Conservation (phyloP, 92 coral and sea anemone genomes). For the Pocillopora grandis region DNA sequence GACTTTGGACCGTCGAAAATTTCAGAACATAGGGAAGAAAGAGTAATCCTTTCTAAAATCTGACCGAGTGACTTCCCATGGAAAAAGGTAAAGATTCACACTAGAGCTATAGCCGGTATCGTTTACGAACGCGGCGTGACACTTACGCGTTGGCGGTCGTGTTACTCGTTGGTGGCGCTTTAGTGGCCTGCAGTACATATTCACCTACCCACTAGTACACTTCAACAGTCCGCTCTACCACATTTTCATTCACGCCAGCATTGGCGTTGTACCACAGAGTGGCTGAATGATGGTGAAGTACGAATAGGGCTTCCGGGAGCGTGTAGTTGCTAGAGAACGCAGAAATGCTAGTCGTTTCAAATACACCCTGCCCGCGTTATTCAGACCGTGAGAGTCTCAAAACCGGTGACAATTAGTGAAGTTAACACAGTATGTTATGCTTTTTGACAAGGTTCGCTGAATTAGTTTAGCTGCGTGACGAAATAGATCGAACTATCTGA, state of each 20-base stretch:
- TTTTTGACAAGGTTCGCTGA: too few relatives aligned
- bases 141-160: slow-evolving; percentile 5
- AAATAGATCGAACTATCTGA: too few relatives aligned
- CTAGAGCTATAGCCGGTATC: too few relatives aligned
- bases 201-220: slow-evolving; percentile 6
- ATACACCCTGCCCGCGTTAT: too few relatives aligned
- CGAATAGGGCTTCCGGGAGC: neutral
- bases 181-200: neutral
- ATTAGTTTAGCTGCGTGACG: too few relatives aligned
- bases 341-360: slow-evolving; percentile 9
- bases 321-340: slow-evolving; percentile 14
- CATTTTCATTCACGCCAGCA: neutral
- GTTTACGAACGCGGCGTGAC: neutral
- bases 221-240: neutral
- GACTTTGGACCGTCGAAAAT: too few relatives aligned
- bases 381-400: neutral
- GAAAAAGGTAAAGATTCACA: too few relatives aligned
- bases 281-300: neutral
- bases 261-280: neutral
- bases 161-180: neutral
- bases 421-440: too few relatives aligned
- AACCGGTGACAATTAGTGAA: too few relatives aligned
- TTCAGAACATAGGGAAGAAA: too few relatives aligned
- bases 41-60: too few relatives aligned
- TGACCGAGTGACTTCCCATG: too few relatives aligned